Percentiles rank a stretch among this genome's conserved stretches.
Evolutionary conservation across 1,140 invertebrate species (phyloP).

Genomic region (Paralvinella palmiformis): DNA sequence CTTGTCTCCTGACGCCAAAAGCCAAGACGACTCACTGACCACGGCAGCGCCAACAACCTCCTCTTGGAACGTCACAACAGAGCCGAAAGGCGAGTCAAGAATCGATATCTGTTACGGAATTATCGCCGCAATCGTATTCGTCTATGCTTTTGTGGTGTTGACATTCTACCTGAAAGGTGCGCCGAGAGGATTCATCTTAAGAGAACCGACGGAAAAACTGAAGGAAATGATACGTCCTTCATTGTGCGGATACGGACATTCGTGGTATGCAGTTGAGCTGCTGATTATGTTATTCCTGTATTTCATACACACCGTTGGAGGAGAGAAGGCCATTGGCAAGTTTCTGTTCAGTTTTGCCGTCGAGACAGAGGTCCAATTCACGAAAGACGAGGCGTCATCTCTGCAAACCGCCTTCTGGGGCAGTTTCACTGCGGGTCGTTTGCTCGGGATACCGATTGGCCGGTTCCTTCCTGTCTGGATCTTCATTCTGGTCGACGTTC

Average conservation of each 20-base stretch:
- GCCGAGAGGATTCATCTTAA: neutral
- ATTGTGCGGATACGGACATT: slow-evolving; percentile 25
- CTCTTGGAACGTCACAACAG: neutral
- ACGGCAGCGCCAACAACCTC: neutral
- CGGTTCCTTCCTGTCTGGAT: too few relatives aligned
- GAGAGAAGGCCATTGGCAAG: slow-evolving; percentile 27
- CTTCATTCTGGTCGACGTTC: too few relatives aligned
- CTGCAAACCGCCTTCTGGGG: slow-evolving; percentile 33
- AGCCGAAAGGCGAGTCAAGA: too few relatives aligned
- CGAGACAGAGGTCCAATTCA: slow-evolving; percentile 23
- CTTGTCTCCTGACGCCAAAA: neutral
- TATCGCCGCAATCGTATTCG: slow-evolving; percentile 1
- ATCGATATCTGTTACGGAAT: slow-evolving; percentile 9
- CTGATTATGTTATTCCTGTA: slow-evolving; percentile 27
- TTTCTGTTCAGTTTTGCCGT: slow-evolving; percentile 30
- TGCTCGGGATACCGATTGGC: too few relatives aligned
- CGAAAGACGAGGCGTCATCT: slow-evolving; percentile 22
- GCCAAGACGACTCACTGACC: neutral
- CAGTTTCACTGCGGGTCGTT: slow-evolving; percentile 28
- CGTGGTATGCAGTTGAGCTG: slow-evolving; percentile 24
- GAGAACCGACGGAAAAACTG: neutral
- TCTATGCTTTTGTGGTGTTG: neutral
- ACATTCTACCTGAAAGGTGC: slow-evolving; percentile 6
- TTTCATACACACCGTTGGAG: slow-evolving; percentile 26
- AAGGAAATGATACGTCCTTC: slow-evolving; percentile 24